Evolutionary conservation across 1,140 invertebrate species (phyloP), one percentile per base, ranked within the genome.

Genomic region (Diorhabda carinulata): DNA sequence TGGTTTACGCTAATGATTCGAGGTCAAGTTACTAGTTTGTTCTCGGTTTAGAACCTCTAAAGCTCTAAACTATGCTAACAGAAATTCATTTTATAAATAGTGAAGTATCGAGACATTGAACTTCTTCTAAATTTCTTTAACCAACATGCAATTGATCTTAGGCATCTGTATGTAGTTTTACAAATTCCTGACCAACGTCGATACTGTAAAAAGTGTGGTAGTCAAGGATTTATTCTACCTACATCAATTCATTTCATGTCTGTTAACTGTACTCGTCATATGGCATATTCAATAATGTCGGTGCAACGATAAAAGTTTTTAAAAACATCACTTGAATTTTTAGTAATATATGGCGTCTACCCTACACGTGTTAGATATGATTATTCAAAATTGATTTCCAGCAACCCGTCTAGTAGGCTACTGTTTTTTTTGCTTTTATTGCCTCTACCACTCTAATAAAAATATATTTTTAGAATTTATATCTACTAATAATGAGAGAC

Each of bases 381-480:
- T 52, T 52, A 52, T 52, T 52, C 47, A 52, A n/a, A 52, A 52
- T 52, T 52, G 47, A 52, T 52, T 52, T 52, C 47, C 47, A 52
- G 47, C 47, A 52, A 52, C 47, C 47, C 47, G n/a, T 8, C 47
- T n/a, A 52, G 47, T 52, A 52, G 47, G n/a, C 47, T 52, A 52
- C 47, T 52, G 47, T 6, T 52, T 52, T 52, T 52, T 52, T 52
- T 8, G 47, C 2, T 52, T 52, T 52, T 52, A 52, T 52, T 52
- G 47, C 47, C 47, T 8, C 6, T n/a, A n/a, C 47, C 47, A 52
- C 47, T 52, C 47, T 52, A 2, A 52, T 52, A n/a, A n/a, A 8
- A 52, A 52, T 52, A n/a, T 52, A 52, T 52, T 52, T 52, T 52
- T 52, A 52, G 47, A 52, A 52, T 52, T 52, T 52, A 52, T 52